phyloP scores from a whole-genome alignment of 2,113 vertebrate genomes.

The Epinephelus cyanopodus region DNA sequence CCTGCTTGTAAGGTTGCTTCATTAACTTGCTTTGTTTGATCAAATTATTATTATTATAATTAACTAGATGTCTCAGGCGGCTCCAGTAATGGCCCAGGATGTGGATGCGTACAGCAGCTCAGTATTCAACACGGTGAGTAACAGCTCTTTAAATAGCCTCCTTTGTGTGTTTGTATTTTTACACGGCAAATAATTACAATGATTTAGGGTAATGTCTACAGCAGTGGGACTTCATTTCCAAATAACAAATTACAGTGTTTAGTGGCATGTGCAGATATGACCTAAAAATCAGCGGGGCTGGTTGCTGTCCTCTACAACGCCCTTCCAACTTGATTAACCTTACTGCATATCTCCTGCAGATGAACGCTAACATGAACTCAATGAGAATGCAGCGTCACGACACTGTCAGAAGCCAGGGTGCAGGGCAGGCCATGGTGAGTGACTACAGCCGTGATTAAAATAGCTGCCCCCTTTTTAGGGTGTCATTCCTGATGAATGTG shows the following conservation, averaged over 20 bases:
- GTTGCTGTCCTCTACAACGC: neutral
- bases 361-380: neutral
- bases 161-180: neutral
- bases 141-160: neutral
- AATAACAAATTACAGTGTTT: neutral
- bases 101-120: neutral
- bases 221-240: neutral
- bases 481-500: neutral
- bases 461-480: neutral
- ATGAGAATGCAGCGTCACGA: neutral
- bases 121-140: neutral
- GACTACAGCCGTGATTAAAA: neutral
- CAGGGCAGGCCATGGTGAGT: constrained; percentile 60
- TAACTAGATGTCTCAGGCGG: neutral
- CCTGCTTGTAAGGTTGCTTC: neutral
- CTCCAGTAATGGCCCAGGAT: neutral
- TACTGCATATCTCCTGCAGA: neutral
- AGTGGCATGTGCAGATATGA: neutral
- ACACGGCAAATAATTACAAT: neutral
- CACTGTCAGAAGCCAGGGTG: neutral
- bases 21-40: neutral
- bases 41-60: constrained; percentile 5
- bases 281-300: neutral
- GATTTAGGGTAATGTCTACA: neutral
- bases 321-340: neutral